Base-by-base conservation (phyloP, 2,113 vertebrate genomes). In the Sporophila hypoxantha region DNA sequence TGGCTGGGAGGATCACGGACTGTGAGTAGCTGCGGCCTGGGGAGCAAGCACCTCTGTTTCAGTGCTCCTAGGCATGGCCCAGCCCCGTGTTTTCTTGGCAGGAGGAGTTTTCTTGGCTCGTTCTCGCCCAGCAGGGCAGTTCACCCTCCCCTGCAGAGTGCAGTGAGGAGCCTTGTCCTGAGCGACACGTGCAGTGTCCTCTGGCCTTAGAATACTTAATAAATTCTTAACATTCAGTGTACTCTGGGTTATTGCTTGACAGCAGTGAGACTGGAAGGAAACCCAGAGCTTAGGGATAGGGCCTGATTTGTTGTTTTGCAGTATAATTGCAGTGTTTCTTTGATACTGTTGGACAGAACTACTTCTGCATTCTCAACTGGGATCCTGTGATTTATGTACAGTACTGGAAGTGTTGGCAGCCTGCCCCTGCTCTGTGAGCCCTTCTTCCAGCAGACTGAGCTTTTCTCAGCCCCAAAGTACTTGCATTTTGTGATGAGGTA, bases 1-100 rank as follows among this genome's bases (percentile, higher is more conserved):
- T 99, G 83, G 97, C 98, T 41, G 98, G 98, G 32, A 97, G 98
- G 87, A 98, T 99, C 87, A 92, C 96, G 85, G 98, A 99, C 34
- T 98, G 98, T 99, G 93, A 98, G 98, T 94, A 88, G 36, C 29
- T 76, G 69, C 62, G 73, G 60, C n/a, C 13, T 3, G 41, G 57
- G 56, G 32, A 68, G 39, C 36, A 65, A 39, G 39, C 1, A 2
- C 23, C 21, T 46, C 42, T 26, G 42, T 55, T 34, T 32, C 23
- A 9, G 37, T n/a, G 56, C 44, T 90, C 18, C 49, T 56, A 32
- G 49, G 14, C 26, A 2, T 26, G 50, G 60, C 57, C 68, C 64
- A 68, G 5, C 55, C 57, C 14, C 9, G 3, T 49, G 50, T 49
- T 61, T 44, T 29, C 61, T 67, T 70, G 49, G n/a, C 60, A 85